A percentile compares a stretch with the other conserved stretches of the same genome.
These are phyloP conservation scores for Gari tellinella DNA, from an alignment of 2,888 invertebrate genomes.

Conservation along the genomic window DNA sequence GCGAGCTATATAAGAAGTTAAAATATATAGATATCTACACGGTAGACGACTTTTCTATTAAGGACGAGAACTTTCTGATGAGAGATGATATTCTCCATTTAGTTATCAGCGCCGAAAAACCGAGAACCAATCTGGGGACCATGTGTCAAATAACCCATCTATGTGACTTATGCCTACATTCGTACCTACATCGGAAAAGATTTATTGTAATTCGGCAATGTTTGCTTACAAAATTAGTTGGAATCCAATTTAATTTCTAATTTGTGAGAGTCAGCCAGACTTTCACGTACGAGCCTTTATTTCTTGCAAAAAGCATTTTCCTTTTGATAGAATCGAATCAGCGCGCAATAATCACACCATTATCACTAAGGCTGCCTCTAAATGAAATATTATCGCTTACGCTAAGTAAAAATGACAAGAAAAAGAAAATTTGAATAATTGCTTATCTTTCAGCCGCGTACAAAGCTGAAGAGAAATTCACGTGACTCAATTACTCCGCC, in stretches of 20 bases:
- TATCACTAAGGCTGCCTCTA: conserved; percentile 44
- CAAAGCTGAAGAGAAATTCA: conserved; percentile 34
- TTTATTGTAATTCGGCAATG: too few species aligned
- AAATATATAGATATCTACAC: too few species aligned
- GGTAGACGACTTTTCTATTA: too few species aligned
- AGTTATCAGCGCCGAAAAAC: too few species aligned
- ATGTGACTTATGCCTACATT: too few species aligned
- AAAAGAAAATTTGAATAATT: conserved; percentile 61
- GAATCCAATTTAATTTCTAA: conserved; percentile 8
- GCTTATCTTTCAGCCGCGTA: conserved; percentile 42
- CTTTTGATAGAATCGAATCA: conserved; percentile 39
- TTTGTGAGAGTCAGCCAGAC: background rate
- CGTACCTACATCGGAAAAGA: too few species aligned
- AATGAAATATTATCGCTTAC: conserved; percentile 57
- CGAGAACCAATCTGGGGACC: too few species aligned
- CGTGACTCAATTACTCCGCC: conserved; percentile 59
- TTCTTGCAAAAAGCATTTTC: conserved; percentile 35
- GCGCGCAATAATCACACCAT: conserved; percentile 26
- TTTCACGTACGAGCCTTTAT: conserved; percentile 1
- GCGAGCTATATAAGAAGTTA: too few species aligned
- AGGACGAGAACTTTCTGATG: too few species aligned
- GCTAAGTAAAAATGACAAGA: conserved; percentile 58
- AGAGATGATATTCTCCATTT: too few species aligned
- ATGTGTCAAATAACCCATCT: too few species aligned
- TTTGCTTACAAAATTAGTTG: too few species aligned